Evolutionary conservation across 2,888 invertebrate species (phyloP), one percentile per base, ranked within the genome.

Genomic region (Agrenia bidenticulata): DNA sequence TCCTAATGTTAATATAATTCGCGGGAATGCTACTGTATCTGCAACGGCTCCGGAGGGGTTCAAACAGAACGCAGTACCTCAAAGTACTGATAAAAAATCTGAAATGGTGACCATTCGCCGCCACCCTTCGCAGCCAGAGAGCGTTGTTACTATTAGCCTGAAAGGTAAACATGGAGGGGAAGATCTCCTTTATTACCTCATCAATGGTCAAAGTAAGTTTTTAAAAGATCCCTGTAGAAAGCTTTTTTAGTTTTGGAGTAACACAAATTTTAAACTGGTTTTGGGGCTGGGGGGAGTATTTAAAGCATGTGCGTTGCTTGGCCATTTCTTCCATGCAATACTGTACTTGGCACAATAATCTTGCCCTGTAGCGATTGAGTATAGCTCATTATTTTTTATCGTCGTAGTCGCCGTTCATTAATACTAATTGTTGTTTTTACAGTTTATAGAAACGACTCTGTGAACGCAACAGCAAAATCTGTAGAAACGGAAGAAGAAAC

Each of bases 121-220:
- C 23, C 75, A 75, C 56, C 49, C 58, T 23, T 37, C 58, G 11
- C 21, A 51, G 15, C 45, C 45, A 15, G 87, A 88, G 73, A 88
- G 89, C 11, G 88, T 87, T 24, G 89, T 89, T 1, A 89, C 89
- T 0, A 89, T 90, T 56, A 89, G 89, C 0, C 81, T 89, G 32
- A 88, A 88, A 77, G 89, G 89, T 4, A 85, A 86, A 63, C 87
- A 87, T 1, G 87, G 87, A 67, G 86, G 88, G 78, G 89, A 89
- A 75, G 87, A 88, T 78, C 83, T 89, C 37, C 81, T 89, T 1
- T 89, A 88, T 77, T 89, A 88, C 1, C 82, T 89, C 17, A 78
- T 80, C 61, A 81, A 81, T 74, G 81, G 81, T 5, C 81, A 82
- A 78, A 80, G 80, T 80, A 73, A 74, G 72, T 72, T 56, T 56